Percentiles rank a stretch among this genome's conserved stretches.
Evolutionary conservation across 1,140 invertebrate species (phyloP).

Genomic region (Macrobrachium rosenbergii): DNA sequence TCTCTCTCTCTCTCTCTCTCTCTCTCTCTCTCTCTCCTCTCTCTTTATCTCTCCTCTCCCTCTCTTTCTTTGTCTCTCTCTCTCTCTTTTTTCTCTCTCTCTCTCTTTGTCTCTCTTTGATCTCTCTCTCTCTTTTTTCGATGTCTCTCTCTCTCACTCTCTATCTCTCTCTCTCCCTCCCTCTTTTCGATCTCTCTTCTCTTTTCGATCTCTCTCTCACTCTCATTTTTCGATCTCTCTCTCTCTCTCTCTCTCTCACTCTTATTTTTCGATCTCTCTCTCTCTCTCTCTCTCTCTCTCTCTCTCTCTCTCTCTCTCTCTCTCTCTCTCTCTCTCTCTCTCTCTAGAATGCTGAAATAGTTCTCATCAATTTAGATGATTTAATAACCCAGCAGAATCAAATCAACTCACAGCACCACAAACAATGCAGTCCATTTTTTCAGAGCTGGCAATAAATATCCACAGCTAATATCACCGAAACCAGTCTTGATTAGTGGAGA

Average conservation of each 20-base stretch:
- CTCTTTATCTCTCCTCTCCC: no score
- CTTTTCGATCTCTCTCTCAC: no score
- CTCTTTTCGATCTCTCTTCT: no score
- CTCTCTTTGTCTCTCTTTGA: not conserved
- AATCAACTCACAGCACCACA: no score
- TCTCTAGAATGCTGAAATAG: not conserved
- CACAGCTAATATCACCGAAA: not conserved
- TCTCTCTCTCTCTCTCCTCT: not conserved
- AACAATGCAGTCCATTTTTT: not conserved
- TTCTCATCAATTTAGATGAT: not conserved
- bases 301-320: no score
- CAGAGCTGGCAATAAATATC: not conserved
- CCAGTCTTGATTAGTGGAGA: no score
- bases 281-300: no score
- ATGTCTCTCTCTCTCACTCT: not conserved
- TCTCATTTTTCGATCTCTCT: not conserved
- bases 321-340: not conserved
- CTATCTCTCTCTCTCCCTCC: no score
- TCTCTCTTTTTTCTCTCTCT: not conserved
- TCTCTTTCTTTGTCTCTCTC: no score
- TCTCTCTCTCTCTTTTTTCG: not conserved
- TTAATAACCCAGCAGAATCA: not conserved
- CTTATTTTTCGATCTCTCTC: no score
- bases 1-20: not conserved
- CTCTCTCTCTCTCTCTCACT: conserved; percentile 1